Base-by-base conservation (phyloP, 2,888 invertebrate genomes). In the Phyllotreta cruciferae region DNA sequence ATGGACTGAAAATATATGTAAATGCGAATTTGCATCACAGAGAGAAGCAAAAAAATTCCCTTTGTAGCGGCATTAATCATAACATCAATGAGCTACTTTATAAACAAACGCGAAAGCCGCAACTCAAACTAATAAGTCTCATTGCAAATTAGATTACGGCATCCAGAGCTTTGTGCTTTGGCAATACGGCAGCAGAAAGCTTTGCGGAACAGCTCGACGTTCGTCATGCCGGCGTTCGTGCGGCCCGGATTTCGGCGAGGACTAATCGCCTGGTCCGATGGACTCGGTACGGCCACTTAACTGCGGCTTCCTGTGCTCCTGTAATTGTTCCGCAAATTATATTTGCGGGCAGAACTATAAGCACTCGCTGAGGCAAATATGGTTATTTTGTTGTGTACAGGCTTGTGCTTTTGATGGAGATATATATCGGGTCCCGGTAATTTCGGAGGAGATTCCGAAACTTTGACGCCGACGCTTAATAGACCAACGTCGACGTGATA, bases 271-370 rank as follows among this genome's bases (percentile, higher is more conserved):
- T 75, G 78, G 74, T 49, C 74, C 62, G 53, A 68, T 69, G 62
- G 62, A 66, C 75, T 66, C 74, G 70, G 74, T 74, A 76, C 75
- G 77, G 77, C 78, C 79, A 79, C 80, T 79, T 79, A 80, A 74
- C 78, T 78, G 79, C 75, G 78, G 79, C 79, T 79, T 79, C 76
- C 79, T 78, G 76, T 77, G 76, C 73, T 70, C 75, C 75, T 74
- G 79, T 80, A 80, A 80, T 79, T 80, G 79, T 79, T 78, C 80
- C 80, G 77, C 79, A 79, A 80, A 80, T 80, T 79, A 79, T 79
- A 77, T 80, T 79, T 79, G 79, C 75, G 79, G 79, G 74, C 78
- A 76, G 76, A 78, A 80, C 78, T 79, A 69, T 75, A 74, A 75
- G 77, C 77, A 75, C 73, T 75, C 74, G 70, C 73, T 72, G 75